Base-by-base conservation (phyloP, 2,888 invertebrate genomes). In the Ormyrus labotus region DNA sequence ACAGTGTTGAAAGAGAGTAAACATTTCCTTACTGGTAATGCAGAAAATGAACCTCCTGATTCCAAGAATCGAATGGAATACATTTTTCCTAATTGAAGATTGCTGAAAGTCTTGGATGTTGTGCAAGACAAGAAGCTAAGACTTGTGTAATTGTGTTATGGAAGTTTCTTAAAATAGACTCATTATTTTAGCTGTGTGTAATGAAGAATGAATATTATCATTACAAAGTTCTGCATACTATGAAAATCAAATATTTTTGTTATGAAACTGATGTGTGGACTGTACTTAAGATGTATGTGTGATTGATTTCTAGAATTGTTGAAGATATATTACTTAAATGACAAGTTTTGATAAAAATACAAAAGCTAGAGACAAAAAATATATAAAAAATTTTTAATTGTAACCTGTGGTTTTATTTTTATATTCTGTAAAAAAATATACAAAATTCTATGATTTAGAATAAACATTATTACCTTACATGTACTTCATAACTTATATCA, bases 1-100 rank as follows among this genome's bases (percentile, higher is more conserved):
- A 97, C 89, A 93, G 94, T 90, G 95, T 95, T 69, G 95, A 95
- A 88, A 95, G 83, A 82, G 87, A 87, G 80, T 87, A 89, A 82
- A 19, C 72, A 73, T 51, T 65, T 72, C n/a, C 47, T 68, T 47
- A 60, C 34, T 19, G 57, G 13, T 71, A 65, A 71, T 55, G 61
- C 58, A 48, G 5, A 67, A 63, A 72, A 68, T 57, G 47, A 78
- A 72, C 67, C 45, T 65, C 48, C 63, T 61, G 78, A 82, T 82
- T 82, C 78, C 65, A 80, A 82, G 82, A 80, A 78, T 82, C 78
- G 57, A 80, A 67, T 72, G 53, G 9, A 72, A 71, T 51, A 75
- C n/a, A 7, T 60, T 55, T 69, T 70, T 81, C 65, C 75, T 73
- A 69, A 63, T 78, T 63, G 75, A 72, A 13, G 58, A 11, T 65